Conservation (phyloP, 2,888 invertebrate genomes). For the Meghimatium bilineatum region DNA sequence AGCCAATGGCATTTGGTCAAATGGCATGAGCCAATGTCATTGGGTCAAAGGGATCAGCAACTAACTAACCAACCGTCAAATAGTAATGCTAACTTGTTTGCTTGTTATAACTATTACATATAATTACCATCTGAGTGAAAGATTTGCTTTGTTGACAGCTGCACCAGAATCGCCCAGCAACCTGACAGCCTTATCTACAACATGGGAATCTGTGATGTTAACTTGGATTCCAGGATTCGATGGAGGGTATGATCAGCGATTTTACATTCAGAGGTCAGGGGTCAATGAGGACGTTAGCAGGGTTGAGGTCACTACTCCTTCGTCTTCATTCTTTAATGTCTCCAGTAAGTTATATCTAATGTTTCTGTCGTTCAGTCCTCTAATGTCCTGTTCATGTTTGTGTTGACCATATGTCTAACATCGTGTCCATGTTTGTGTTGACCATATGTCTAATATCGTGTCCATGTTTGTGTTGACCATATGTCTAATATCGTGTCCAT, state of each 20-base stretch:
- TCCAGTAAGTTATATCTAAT: conserved; percentile 58
- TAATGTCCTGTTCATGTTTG: background rate
- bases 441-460: too few species aligned
- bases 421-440: too few species aligned
- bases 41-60: too few species aligned
- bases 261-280: conserved; percentile 57
- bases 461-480: too few species aligned
- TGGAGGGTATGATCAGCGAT: conserved; percentile 70
- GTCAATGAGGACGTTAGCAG: conserved; percentile 55
- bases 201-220: conserved; percentile 71
- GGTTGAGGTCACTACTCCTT: conserved; percentile 54
- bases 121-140: too few species aligned
- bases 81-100: too few species aligned
- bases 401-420: background rate
- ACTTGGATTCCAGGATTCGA: conserved; percentile 70
- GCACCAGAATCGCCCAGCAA: conserved; percentile 66
- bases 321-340: conserved; percentile 61
- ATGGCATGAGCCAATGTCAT: too few species aligned
- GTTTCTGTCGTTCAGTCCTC: background rate
- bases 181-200: conserved; percentile 55
- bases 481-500: too few species aligned
- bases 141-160: conserved; percentile 55
- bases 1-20: too few species aligned
- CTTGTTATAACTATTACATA: background rate
- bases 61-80: too few species aligned